Conservation (phyloP, 2,113 vertebrate genomes). For the Tretioscincus oriximinensis region DNA sequence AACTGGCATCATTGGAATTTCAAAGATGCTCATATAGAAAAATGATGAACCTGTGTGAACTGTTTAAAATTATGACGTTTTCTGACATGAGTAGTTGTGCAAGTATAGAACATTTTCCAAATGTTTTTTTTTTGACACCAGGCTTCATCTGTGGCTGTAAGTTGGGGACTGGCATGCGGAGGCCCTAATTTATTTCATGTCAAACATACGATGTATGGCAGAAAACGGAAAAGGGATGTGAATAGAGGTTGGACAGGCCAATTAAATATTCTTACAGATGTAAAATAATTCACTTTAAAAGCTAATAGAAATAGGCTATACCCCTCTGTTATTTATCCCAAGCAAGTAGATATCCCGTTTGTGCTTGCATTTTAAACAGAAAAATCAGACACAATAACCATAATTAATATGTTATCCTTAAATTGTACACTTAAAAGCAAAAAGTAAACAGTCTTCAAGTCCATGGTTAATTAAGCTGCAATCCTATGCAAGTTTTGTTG, state of each 20-base stretch:
- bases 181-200: background rate
- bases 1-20: background rate
- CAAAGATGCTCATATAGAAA: background rate
- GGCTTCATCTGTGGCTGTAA: background rate
- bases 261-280: background rate
- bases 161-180: background rate
- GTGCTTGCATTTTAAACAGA: background rate
- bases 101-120: background rate
- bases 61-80: background rate
- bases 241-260: background rate
- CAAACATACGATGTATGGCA: background rate
- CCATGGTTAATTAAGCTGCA: background rate
- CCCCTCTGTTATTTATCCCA: background rate
- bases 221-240: background rate
- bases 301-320: background rate
- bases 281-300: background rate
- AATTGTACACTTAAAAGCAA: background rate
- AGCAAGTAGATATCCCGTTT: background rate
- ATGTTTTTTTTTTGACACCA: too few species aligned
- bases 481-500: background rate
- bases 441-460: too few species aligned
- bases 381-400: background rate
- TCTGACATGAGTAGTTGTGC: background rate
- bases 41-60: background rate
- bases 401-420: too few species aligned